Percentiles rank a stretch among this genome's conserved stretches.
These are phyloP conservation scores for Protaetia brevitarsis DNA, from an alignment of 1,140 invertebrate species.

Conservation along the genomic window DNA sequence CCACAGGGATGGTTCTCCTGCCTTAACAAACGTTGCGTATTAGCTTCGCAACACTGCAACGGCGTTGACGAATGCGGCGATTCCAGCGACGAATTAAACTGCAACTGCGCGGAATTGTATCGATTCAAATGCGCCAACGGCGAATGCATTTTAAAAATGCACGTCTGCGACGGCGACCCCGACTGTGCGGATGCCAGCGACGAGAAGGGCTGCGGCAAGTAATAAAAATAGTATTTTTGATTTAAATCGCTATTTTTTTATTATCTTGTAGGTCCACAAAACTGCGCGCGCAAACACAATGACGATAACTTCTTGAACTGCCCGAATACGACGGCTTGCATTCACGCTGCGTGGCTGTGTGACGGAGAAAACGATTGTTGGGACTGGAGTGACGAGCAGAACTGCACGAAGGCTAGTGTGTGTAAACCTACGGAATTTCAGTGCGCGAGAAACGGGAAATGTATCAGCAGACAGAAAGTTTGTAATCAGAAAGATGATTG, in stretches of 20 bases:
- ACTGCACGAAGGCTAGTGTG: constrained; percentile 50
- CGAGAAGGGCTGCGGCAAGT: constrained; percentile 58
- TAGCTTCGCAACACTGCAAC: constrained; percentile 53
- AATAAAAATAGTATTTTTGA: neutral
- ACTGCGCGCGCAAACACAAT: constrained; percentile 12
- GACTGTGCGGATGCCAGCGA: constrained; percentile 69
- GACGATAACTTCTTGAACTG: constrained; percentile 50
- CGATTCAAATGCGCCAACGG: constrained; percentile 59
- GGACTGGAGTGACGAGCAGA: constrained; percentile 77
- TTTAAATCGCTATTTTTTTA: neutral
- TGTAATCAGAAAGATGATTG: constrained; percentile 70
- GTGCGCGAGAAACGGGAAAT: constrained; percentile 55
- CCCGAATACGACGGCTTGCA: constrained; percentile 61
- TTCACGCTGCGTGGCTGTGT: constrained; percentile 63
- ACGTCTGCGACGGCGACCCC: constrained; percentile 62
- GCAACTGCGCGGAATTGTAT: constrained; percentile 44
- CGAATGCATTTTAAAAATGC: constrained; percentile 62
- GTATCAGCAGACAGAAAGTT: constrained; percentile 57
- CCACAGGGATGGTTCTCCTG: constrained; percentile 57
- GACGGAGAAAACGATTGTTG: constrained; percentile 80
- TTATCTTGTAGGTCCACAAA: neutral
- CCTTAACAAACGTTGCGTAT: constrained; percentile 62
- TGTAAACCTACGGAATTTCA: constrained; percentile 47
- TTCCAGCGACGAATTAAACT: constrained; percentile 65
- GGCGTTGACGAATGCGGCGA: constrained; percentile 55